phyloP scores from a whole-genome alignment of 2,797 vertebrate species.

The Octomys mimax region DNA sequence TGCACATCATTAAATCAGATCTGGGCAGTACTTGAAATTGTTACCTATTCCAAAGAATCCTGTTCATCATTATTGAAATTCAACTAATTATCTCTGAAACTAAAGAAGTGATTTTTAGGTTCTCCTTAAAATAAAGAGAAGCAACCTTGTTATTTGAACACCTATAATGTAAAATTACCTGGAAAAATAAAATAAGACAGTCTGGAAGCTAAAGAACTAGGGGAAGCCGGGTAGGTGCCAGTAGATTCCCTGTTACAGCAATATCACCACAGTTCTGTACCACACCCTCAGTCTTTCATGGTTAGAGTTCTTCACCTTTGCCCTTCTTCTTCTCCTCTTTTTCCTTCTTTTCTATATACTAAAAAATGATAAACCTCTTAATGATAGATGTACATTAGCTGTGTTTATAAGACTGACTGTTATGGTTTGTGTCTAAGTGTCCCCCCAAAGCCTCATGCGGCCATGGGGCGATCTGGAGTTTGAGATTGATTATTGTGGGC shows the following conservation, averaged over 20 bases:
- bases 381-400: neutral
- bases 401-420: neutral
- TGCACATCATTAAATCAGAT: constrained; percentile 71
- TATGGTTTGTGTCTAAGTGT: too few species aligned
- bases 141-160: neutral
- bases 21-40: constrained; percentile 21
- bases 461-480: too few species aligned
- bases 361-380: neutral
- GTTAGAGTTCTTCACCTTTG: neutral
- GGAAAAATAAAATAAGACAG: neutral
- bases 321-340: neutral
- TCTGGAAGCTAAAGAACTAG: neutral
- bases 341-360: neutral
- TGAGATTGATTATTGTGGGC: too few species aligned
- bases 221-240: neutral
- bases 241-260: neutral
- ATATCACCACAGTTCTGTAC: neutral
- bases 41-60: neutral
- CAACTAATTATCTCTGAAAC: constrained; percentile 68
- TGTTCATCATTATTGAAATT: constrained; percentile 66
- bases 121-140: neutral
- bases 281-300: neutral
- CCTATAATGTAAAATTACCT: neutral
- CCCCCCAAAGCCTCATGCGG: too few species aligned
- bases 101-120: constrained; percentile 25